A percentile compares a stretch with the other conserved stretches of the same genome.
phyloP scores from a whole-genome alignment of 1,140 invertebrate species.

The Linepithema humile region DNA sequence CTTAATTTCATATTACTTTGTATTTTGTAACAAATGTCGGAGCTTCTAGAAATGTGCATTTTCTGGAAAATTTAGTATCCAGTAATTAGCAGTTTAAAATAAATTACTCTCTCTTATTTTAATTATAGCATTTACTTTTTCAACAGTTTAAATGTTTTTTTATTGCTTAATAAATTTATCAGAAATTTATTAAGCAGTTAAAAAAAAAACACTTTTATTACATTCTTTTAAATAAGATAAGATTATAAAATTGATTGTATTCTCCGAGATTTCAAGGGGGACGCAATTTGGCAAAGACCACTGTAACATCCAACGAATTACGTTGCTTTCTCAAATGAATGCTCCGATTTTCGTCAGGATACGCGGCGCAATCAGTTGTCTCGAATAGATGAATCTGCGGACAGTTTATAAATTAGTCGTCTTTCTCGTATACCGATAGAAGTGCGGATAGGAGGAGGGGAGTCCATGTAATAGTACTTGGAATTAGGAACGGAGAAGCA shows the following conservation, averaged over 20 bases:
- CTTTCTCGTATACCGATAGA: conserved; percentile 62
- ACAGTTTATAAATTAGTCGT: conserved; percentile 69
- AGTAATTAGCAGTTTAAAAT: neutral
- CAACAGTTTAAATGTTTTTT: neutral
- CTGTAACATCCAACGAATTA: neutral
- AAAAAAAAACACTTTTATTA: too few relatives aligned
- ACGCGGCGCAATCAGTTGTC: conserved; percentile 52
- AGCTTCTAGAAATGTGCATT: neutral
- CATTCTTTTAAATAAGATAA: neutral
- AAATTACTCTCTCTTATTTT: neutral
- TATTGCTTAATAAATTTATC: neutral
- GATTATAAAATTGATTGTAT: neutral
- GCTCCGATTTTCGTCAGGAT: conserved; percentile 61
- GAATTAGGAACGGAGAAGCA: conserved; percentile 63
- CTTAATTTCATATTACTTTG: neutral
- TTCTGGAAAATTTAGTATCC: neutral
- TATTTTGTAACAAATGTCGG: neutral
- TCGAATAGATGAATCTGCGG: conserved; percentile 60
- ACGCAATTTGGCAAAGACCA: neutral
- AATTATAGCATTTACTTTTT: neutral
- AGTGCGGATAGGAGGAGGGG: conserved; percentile 57
- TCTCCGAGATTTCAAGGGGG: neutral
- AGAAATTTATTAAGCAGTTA: neutral
- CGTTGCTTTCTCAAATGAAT: neutral
- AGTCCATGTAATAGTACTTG: conserved; percentile 69